Base-by-base conservation (phyloP, 2,888 invertebrate genomes). In the Diogma glabrata region DNA sequence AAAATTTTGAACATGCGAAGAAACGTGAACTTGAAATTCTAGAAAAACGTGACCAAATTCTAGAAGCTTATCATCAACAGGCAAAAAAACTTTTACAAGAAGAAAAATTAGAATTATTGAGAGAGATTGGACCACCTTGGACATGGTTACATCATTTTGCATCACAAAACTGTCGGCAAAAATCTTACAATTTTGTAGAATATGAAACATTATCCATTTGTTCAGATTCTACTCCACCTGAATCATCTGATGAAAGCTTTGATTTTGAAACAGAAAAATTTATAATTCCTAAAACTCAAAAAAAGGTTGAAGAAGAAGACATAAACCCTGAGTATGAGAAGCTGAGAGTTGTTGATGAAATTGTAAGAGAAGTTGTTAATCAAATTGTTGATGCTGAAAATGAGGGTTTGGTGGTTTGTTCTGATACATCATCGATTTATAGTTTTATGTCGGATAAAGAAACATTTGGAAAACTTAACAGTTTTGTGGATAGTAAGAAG, bases 141-240 rank as follows among this genome's bases (percentile, higher is more conserved):
- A 56, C 58, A 10, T 62, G 60, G 61, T 49, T 62, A n/a, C 56
- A 59, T 48, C 56, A 59, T 49, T 60, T 62, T 53, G 55, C 58
- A n/a, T 52, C 53, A 4, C 53, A 56, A 14, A 52, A 51, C 38
- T 53, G 47, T 23, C 52, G 54, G 1, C 51, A 57, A 1, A 52
- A 55, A 36, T 61, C 61, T 9, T 61, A 57, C 28, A 62, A 62
- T 47, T 62, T 58, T n/a, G 48, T 60, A 8, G 61, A 62, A 24
- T 50, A 52, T 5, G 48, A 56, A 19, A 59, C 56, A 2, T 4
- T 33, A 24, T 26, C 50, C 7, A 52, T 58, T 14, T 17, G 30
- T 33, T 59, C 59, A 1, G 57, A 58, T 51, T 22, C 24, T 3
- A 56, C 55, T 2, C 53, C 55, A 3, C 23, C 54, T 1, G 23